Conservation (phyloP, 1,140 invertebrate species). For the Diabrotica virgifera region DNA sequence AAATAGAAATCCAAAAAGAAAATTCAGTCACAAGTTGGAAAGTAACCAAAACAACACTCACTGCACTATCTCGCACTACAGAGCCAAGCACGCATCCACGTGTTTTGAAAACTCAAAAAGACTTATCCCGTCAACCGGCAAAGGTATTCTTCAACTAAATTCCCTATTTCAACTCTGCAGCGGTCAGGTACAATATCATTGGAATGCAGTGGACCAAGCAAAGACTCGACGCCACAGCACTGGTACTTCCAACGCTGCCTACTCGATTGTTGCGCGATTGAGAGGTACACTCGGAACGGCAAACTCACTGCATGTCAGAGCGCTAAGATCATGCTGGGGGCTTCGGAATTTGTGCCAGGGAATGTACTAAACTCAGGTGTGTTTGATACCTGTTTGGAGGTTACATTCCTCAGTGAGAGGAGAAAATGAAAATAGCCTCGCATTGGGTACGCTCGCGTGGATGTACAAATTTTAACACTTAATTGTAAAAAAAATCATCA, state of each 20-base stretch:
- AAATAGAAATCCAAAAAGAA: conserved; percentile 20
- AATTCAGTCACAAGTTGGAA: conserved; percentile 13
- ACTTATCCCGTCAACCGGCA: conserved; percentile 37
- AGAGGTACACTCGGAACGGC: conserved; percentile 31
- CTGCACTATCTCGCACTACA: conserved; percentile 9
- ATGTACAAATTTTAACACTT: neutral
- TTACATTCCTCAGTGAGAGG: conserved; percentile 44
- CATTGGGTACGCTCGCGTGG: conserved; percentile 21
- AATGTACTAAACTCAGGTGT: conserved; percentile 47
- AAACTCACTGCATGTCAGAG: conserved; percentile 29
- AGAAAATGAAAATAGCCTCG: conserved; percentile 45
- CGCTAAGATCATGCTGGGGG: conserved; percentile 12
- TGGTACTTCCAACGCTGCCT: conserved; percentile 16
- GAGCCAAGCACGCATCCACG: conserved; percentile 29
- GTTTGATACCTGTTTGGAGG: conserved; percentile 44
- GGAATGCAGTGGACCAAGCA: conserved; percentile 43
- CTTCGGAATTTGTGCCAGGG: conserved; percentile 22
- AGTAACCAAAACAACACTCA: conserved; percentile 16
- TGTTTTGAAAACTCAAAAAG: conserved; percentile 33
- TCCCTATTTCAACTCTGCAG: conserved; percentile 42
- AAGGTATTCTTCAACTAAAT: conserved; percentile 44
- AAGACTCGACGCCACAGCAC: conserved; percentile 18
- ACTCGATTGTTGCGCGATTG: conserved; percentile 29
- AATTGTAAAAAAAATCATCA: neutral
- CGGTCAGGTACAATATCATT: conserved; percentile 47